Conservation (phyloP, 1,140 invertebrate species). For the Campoletis sonorensis region DNA sequence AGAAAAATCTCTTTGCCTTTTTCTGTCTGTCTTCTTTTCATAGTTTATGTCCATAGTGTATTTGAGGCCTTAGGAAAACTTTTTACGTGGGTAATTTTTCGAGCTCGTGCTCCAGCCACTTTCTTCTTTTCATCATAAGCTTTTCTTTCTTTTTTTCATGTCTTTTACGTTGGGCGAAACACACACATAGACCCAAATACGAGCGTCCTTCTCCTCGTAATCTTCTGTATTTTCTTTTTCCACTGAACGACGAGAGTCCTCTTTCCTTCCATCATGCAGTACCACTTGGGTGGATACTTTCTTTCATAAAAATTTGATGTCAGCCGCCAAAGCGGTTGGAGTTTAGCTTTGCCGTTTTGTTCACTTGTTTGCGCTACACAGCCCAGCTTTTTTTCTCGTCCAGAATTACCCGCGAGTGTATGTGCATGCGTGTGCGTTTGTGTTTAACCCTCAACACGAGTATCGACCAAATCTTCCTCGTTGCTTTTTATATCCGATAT, state of each 20-base stretch:
- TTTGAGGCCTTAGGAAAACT: neutral
- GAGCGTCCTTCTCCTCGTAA: neutral
- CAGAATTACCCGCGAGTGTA: neutral
- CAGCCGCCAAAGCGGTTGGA: neutral
- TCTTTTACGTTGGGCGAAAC: neutral
- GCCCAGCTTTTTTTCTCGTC: neutral
- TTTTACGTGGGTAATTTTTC: conserved; percentile 28
- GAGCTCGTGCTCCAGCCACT: conserved; percentile 8
- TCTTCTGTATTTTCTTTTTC: neutral
- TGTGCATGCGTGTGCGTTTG: neutral
- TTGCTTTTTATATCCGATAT: neutral
- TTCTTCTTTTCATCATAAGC: conserved; percentile 33
- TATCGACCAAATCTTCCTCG: neutral
- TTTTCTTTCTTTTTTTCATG: conserved; percentile 21
- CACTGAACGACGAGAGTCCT: neutral
- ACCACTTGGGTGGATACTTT: neutral
- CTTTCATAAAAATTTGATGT: conserved; percentile 12
- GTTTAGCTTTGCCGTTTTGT: conserved; percentile 1
- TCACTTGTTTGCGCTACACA: neutral
- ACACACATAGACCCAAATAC: neutral
- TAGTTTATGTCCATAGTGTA: neutral
- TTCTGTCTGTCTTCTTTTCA: neutral
- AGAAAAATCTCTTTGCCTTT: neutral
- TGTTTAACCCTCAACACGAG: neutral
- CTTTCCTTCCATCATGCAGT: neutral